Evolutionary conservation across 2,797 vertebrate genomes (phyloP).

Genomic region (Falco peregrinus): DNA sequence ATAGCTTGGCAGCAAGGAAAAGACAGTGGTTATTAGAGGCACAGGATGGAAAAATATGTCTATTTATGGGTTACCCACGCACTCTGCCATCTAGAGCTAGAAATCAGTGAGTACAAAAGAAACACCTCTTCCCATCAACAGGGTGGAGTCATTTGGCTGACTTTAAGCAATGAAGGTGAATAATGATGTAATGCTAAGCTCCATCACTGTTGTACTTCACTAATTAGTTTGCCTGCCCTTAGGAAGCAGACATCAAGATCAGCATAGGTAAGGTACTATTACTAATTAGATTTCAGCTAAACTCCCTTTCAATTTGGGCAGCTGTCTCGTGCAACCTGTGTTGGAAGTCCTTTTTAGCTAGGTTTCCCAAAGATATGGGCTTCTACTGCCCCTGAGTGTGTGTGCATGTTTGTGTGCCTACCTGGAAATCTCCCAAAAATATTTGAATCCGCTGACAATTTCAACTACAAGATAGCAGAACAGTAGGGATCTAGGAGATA

Average conservation of each 20-base stretch:
- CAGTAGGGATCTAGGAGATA: background rate
- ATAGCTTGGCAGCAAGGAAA: background rate
- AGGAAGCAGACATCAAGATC: background rate
- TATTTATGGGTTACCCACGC: background rate
- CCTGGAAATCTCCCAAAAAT: background rate
- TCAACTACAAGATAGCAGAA: background rate
- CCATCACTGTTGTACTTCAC: background rate
- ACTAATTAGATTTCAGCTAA: background rate
- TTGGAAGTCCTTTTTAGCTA: background rate
- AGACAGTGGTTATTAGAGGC: background rate
- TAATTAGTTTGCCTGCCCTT: background rate
- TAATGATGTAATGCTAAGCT: background rate
- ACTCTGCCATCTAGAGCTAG: background rate
- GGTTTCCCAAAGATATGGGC: background rate
- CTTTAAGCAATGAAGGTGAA: background rate
- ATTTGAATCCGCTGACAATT: background rate
- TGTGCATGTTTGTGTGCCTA: accelerated
- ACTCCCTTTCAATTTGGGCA: background rate
- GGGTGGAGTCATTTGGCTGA: background rate
- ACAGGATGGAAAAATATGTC: background rate
- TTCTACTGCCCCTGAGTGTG: background rate
- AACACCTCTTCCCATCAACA: background rate
- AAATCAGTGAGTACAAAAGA: background rate
- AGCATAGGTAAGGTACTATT: background rate
- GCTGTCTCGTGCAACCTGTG: background rate